Evolutionary conservation across 2,113 vertebrate species (phyloP).

Genomic region (Prunella himalayana): DNA sequence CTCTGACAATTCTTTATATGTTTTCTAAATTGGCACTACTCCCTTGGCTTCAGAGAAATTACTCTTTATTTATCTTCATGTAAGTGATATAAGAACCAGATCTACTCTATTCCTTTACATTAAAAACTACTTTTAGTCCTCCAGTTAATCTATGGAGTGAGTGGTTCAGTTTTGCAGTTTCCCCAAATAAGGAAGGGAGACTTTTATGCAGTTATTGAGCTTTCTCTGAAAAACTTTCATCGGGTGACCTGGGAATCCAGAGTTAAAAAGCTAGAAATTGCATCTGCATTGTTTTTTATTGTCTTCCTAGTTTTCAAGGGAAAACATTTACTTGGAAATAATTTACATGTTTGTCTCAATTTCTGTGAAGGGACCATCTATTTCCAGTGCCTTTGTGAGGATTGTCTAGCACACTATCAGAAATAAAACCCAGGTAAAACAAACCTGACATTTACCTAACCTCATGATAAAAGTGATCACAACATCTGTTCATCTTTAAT

Average conservation of each 20-base stretch:
- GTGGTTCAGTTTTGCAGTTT: not conserved
- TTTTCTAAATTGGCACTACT: not conserved
- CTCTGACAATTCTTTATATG: not conserved
- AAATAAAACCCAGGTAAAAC: not conserved
- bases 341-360: not conserved
- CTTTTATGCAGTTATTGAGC: not conserved
- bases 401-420: not conserved
- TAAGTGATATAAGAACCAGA: not conserved
- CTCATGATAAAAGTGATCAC: not conserved
- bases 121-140: not conserved
- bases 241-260: not conserved
- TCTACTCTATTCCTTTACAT: not conserved
- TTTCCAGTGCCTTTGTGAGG: not conserved
- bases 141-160: not conserved
- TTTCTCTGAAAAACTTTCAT: not conserved
- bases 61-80: not conserved
- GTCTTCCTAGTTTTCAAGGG: not conserved
- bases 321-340: not conserved
- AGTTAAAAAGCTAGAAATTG: not conserved
- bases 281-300: not conserved
- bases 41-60: not conserved
- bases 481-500: not conserved
- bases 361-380: not conserved
- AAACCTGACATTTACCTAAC: not conserved
- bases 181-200: not conserved